These are phyloP conservation scores for Microplitis manilae DNA, from an alignment of 2,888 invertebrate genomes.

Conservation along the genomic window DNA sequence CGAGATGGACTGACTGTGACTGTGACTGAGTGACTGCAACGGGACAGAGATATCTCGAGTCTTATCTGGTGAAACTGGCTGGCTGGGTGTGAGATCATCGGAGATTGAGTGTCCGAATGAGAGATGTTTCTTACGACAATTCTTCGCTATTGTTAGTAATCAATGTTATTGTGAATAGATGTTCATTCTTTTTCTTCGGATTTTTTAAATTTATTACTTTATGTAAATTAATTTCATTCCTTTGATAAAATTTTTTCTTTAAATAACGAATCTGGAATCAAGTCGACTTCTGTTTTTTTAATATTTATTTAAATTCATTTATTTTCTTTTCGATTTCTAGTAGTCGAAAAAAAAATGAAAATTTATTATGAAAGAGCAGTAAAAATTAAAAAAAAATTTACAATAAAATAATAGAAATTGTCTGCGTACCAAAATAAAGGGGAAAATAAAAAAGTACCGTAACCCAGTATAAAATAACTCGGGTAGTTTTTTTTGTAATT, in stretches of 20 bases:
- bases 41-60: not conserved
- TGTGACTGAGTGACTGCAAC: not conserved
- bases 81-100: not conserved
- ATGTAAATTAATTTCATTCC: not conserved
- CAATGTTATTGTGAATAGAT: conserved; percentile 11
- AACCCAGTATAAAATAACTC: not conserved
- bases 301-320: too few relatives aligned
- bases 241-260: not conserved
- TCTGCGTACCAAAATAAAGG: too few relatives aligned
- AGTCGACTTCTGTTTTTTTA: too few relatives aligned
- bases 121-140: conserved; percentile 46
- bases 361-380: too few relatives aligned
- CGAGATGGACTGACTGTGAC: not conserved
- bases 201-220: not conserved
- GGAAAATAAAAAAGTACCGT: not conserved
- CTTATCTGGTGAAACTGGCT: not conserved
- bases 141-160: conserved; percentile 13
- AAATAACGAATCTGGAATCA: too few relatives aligned
- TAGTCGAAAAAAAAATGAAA: too few relatives aligned
- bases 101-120: conserved; percentile 49
- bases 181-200: not conserved
- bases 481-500: conserved; percentile 5
- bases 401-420: too few relatives aligned
- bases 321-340: too few relatives aligned
- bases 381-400: too few relatives aligned